Base-by-base conservation (phyloP, 2,888 invertebrate species). In the Trichogramma evanescens region DNA sequence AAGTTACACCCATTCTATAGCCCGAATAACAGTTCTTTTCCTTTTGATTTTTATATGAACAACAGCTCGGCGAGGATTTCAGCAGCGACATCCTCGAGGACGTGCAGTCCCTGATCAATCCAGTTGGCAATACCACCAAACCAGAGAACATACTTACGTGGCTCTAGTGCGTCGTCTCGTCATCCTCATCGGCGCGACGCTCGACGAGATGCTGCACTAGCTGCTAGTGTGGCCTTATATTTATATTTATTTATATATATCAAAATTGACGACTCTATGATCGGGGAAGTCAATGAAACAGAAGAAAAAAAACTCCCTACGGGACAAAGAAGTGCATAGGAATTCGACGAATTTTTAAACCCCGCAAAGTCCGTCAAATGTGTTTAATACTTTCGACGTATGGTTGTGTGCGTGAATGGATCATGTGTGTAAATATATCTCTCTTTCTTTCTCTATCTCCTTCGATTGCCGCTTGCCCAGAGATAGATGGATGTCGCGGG, bases 61-160 rank as follows among this genome's bases (percentile, higher is more conserved):
- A n/a, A n/a, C 82, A 89, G 89, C 81, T 93, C 75, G 87, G 89
- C 74, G 93, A 93, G 79, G 89, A 89, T 75, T 89, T 93, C 78
- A 87, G 90, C 75, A 89, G 84, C 79, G 91, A 91, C 78, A 90
- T 93, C 77, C 83, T 93, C 76, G 92, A 92, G 70, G 90, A 89
- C 80, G 93, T 94, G 75, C 91, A 93, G 80, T 91, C 89, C 69
- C 84, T 95, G 74, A 91, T 94, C 76, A 91, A 90, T 81, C 89
- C 93, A 69, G 63, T 63, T 5, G 63, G 63, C 10, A 87, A 90
- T 73, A 87, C 88, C 74, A 89, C 87, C 79, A 93, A 92, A 83
- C 86, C 91, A 75, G 91, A 91, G 78, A 90, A 89, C 79, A 88
- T 87, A 74, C 84, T 92, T 73, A 92, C 91, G 76, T 93, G 92